phyloP scores from a whole-genome alignment of 2,113 vertebrate species.

The Phainopepla nitens region DNA sequence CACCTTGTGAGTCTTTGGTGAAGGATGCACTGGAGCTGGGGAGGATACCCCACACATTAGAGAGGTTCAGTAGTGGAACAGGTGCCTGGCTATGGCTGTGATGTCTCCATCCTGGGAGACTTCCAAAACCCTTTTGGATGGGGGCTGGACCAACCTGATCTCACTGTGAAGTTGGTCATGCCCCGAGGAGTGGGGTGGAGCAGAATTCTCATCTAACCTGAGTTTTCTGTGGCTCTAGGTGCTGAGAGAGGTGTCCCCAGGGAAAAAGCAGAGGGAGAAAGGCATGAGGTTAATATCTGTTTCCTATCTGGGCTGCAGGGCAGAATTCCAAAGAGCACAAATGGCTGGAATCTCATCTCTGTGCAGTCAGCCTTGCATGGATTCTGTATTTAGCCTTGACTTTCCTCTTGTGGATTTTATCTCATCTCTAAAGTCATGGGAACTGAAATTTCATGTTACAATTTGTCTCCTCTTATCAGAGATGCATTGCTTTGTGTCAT shows the following conservation, averaged over 20 bases:
- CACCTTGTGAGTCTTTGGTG: background rate
- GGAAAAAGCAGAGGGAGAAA: background rate
- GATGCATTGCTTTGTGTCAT: background rate
- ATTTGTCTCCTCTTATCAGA: conserved; percentile 7
- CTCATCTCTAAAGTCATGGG: background rate
- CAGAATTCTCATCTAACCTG: background rate
- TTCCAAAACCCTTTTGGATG: background rate
- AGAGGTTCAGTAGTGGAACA: background rate
- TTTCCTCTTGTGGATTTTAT: background rate
- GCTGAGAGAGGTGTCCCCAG: background rate
- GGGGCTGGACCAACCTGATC: background rate
- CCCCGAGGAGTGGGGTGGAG: background rate
- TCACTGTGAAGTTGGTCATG: background rate
- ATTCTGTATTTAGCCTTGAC: background rate
- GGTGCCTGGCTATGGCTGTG: background rate
- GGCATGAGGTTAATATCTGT: background rate
- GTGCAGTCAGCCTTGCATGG: accelerated
- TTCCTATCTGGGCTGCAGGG: background rate
- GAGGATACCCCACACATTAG: background rate
- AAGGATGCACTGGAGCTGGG: background rate
- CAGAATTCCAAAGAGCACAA: background rate
- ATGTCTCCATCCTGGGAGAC: background rate
- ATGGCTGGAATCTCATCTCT: background rate
- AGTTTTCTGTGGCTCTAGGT: background rate
- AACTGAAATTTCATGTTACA: background rate